phyloP scores from a whole-genome alignment of 2,113 vertebrate species.

The Eidolon helvum region DNA sequence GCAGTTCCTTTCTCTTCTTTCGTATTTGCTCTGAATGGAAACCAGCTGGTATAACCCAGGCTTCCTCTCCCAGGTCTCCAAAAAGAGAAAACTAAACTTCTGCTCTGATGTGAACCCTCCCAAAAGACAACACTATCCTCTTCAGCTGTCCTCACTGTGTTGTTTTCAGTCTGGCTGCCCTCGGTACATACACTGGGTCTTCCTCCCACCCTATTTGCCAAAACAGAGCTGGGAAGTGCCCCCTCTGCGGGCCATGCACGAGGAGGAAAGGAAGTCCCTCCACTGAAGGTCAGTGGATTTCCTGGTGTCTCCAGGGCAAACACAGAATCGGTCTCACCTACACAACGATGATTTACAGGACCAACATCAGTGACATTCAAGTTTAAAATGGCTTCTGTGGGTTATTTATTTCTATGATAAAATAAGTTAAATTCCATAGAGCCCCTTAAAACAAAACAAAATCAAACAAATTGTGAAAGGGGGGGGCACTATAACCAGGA shows the following conservation, averaged over 20 bases:
- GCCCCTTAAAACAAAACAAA: conserved; percentile 19
- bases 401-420: not conserved
- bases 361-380: not conserved
- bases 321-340: not conserved
- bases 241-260: not conserved
- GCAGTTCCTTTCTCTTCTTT: not conserved
- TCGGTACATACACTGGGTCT: not conserved
- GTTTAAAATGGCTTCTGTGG: not conserved
- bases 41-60: not conserved
- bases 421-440: not conserved
- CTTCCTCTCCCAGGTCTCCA: not conserved
- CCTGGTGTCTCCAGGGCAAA: not conserved
- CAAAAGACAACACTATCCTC: not conserved
- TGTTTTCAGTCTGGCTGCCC: not conserved
- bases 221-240: not conserved
- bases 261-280: not conserved
- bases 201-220: not conserved
- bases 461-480: not conserved
- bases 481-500: not conserved
- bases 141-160: not conserved
- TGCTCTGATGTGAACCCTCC: not conserved
- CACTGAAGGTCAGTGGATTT: not conserved
- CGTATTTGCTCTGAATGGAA: not conserved
- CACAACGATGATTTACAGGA: not conserved
- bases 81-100: not conserved